Evolutionary conservation across 2,113 vertebrate species (phyloP).

Genomic region (Hypocryptadius cinnamomeus): DNA sequence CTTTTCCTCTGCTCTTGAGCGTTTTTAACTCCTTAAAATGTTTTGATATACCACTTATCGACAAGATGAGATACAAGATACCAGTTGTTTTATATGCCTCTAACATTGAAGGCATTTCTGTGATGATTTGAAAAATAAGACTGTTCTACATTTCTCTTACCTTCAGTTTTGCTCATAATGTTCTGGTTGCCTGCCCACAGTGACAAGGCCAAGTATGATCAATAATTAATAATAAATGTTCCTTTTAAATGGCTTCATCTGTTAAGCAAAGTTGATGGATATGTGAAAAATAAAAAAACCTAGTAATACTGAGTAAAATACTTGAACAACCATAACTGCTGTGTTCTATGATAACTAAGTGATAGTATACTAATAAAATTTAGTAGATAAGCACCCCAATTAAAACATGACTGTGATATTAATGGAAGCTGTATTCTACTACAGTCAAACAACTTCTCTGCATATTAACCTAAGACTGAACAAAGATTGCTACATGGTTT

Average conservation of each 20-base stretch:
- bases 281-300: background rate
- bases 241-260: background rate
- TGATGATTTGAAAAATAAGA: background rate
- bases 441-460: constrained; percentile 28
- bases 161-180: background rate
- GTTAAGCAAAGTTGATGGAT: background rate
- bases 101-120: background rate
- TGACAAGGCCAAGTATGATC: background rate
- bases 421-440: constrained; percentile 32
- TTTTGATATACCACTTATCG: background rate
- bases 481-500: background rate
- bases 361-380: constrained; percentile 9
- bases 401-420: constrained; percentile 46
- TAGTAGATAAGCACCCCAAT: constrained; percentile 47
- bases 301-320: background rate
- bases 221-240: background rate
- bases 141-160: background rate
- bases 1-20: background rate
- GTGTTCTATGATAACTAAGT: background rate
- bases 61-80: background rate
- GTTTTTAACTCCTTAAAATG: background rate
- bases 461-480: constrained; percentile 23
- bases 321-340: background rate
- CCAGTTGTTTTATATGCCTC: background rate
- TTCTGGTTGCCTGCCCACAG: background rate